A percentile compares a stretch with the other conserved stretches of the same genome.
These are phyloP conservation scores for Embidobia sp. DNA, from an alignment of 2,888 invertebrate species.

Conservation along the genomic window DNA sequence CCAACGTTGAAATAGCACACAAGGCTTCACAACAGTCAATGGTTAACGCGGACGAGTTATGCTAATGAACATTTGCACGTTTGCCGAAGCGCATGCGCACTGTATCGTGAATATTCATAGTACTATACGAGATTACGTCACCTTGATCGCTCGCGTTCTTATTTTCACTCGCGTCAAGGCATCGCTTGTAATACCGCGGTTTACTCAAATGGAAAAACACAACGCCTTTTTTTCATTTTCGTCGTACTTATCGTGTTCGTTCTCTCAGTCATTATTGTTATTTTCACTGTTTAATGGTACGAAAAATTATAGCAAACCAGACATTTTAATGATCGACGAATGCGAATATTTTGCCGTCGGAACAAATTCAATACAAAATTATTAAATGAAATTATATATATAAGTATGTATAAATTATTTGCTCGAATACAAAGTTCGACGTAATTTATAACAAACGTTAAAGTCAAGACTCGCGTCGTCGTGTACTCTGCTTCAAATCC, in stretches of 20 bases:
- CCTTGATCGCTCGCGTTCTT: constrained; percentile 58
- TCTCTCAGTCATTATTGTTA: neutral
- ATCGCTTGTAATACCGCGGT: constrained; percentile 38
- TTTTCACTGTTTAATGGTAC: no score
- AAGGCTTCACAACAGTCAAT: constrained; percentile 56
- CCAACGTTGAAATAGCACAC: constrained; percentile 41
- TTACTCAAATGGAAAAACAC: constrained; percentile 54
- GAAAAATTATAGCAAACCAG: no score
- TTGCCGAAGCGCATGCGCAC: constrained; percentile 52
- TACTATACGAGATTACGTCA: constrained; percentile 49
- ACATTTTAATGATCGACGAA: no score
- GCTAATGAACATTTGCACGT: constrained; percentile 59
- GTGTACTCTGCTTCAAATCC: constrained; percentile 19
- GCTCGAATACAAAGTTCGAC: neutral
- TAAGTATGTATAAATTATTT: no score
- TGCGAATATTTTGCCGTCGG: no score
- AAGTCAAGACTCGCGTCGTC: neutral
- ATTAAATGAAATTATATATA: no score
- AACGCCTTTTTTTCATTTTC: constrained; percentile 23
- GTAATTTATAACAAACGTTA: constrained; percentile 2
- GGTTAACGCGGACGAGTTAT: constrained; percentile 57
- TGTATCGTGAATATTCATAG: constrained; percentile 59
- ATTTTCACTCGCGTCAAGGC: constrained; percentile 39
- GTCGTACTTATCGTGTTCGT: constrained; percentile 2
- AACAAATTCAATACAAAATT: no score